phyloP scores from a whole-genome alignment of 2,113 vertebrate genomes.

The Dasypus novemcinctus region DNA sequence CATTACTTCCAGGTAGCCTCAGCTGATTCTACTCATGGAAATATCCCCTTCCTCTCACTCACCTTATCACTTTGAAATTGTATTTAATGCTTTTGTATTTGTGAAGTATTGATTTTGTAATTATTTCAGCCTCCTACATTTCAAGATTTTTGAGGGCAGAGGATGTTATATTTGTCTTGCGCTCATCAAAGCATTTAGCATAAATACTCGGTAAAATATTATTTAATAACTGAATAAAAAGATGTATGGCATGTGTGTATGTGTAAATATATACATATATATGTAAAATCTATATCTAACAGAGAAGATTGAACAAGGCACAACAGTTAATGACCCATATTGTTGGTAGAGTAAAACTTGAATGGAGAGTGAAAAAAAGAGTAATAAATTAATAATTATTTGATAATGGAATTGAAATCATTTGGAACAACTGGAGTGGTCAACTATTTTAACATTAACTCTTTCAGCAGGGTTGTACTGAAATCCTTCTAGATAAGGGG shows the following conservation, averaged over 20 bases:
- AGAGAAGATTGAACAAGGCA: not conserved
- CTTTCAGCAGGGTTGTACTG: not conserved
- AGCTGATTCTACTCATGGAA: not conserved
- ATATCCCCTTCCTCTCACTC: not conserved
- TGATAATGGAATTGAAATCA: conserved; percentile 1
- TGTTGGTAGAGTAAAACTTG: conserved; percentile 19
- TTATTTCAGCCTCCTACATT: not conserved
- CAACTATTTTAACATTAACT: not conserved
- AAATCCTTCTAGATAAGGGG: not conserved
- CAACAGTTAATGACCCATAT: not conserved
- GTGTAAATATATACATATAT: not conserved
- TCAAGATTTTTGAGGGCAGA: not conserved
- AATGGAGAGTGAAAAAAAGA: not conserved
- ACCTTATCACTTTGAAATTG: not conserved
- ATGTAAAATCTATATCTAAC: not conserved
- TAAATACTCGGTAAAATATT: not conserved
- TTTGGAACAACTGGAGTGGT: not conserved
- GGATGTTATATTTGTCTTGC: not conserved
- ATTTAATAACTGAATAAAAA: conserved; percentile 10
- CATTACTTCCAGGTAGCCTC: not conserved
- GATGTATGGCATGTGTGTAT: not conserved
- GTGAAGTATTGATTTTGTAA: not conserved
- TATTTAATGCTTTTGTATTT: not conserved
- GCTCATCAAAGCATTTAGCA: not conserved
- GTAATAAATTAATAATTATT: not conserved